phyloP scores from a whole-genome alignment of 2,888 invertebrate genomes.

The Drosophila fulvimacula region DNA sequence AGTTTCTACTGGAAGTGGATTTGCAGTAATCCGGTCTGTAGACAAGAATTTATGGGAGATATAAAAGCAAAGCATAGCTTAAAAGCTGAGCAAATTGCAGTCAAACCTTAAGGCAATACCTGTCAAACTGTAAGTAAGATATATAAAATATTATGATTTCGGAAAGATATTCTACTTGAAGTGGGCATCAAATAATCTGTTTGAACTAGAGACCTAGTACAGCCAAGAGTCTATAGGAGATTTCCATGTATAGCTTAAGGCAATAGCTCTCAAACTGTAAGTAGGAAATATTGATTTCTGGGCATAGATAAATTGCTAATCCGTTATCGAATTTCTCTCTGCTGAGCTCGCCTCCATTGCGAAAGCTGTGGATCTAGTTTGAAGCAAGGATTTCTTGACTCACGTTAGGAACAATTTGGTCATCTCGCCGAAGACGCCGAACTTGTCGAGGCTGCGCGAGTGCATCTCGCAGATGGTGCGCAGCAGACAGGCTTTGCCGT shows the following conservation, averaged over 20 bases:
- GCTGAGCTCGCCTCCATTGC: neutral
- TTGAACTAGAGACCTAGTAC: too few species aligned
- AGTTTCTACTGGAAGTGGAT: too few species aligned
- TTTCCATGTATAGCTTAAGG: too few species aligned
- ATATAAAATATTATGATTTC: too few species aligned
- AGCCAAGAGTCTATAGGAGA: too few species aligned
- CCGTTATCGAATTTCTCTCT: neutral
- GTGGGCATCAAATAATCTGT: too few species aligned
- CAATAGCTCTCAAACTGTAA: neutral
- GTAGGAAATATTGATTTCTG: too few species aligned
- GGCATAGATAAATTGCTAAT: neutral
- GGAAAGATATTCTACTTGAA: too few species aligned
- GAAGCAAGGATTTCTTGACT: conserved; percentile 72
- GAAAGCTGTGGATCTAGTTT: neutral
- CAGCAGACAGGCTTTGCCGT: conserved; percentile 92
- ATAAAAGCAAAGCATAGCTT: too few species aligned
- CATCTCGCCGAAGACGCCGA: conserved; percentile 93
- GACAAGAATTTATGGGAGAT: neutral
- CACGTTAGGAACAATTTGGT: conserved; percentile 93
- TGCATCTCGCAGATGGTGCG: conserved; percentile 95
- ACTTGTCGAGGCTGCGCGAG: conserved; percentile 90
- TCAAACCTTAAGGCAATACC: neutral
- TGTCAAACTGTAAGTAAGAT: neutral
- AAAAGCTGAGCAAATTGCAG: neutral
- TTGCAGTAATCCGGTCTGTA: too few species aligned